Base-by-base conservation (phyloP, 2,113 vertebrate genomes). In the Myotis brandtii region DNA sequence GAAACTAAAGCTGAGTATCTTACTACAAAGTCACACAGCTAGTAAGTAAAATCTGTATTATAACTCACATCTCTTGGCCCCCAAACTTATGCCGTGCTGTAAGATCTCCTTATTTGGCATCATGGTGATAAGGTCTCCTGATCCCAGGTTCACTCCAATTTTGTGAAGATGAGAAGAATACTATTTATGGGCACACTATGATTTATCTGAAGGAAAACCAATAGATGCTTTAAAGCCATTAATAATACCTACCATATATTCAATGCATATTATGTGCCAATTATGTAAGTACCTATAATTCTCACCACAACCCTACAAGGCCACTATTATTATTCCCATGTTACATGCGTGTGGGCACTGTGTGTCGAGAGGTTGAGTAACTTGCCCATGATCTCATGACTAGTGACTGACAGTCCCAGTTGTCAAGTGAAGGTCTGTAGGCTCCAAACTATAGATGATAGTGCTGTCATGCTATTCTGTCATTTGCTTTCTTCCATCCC, bases 121-220 rank as follows among this genome's bases (percentile, higher is more conserved):
- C 23, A 34, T 59, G 34, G 9, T 50, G 13, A 70, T 43, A 72
- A 77, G 27, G 0, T 75, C 66, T 87, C 34, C 48, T 54, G 32
- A 81, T 10, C 56, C 6, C 67, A 79, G 21, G 30, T 87, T 84
- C n/a, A 40, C 17, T 64, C 52, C 89, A 72, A 23, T 86, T 90
- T 67, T 90, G 43, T 87, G 46, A 87, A 4, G 16, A 54, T 88
- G 54, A 75, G 48, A 94, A 91, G 46, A 67, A 81, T 59, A 32
- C 46, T 88, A 0, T 64, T 16, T 62, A 6, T 91, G 59, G 21
- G 77, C 89, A 27, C 9, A 67, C 54, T 32, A 34, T 76, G 17
- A 79, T 21, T 34, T 84, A 37, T 50, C 89, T 82, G 18, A 82
- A 87, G 27, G 21, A 67, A 96, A 97, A 46, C 34, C n/a, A 83